A percentile compares a stretch with the other conserved stretches of the same genome.
phyloP scores from a whole-genome alignment of 2,888 invertebrate species.

The Thelaira solivaga region DNA sequence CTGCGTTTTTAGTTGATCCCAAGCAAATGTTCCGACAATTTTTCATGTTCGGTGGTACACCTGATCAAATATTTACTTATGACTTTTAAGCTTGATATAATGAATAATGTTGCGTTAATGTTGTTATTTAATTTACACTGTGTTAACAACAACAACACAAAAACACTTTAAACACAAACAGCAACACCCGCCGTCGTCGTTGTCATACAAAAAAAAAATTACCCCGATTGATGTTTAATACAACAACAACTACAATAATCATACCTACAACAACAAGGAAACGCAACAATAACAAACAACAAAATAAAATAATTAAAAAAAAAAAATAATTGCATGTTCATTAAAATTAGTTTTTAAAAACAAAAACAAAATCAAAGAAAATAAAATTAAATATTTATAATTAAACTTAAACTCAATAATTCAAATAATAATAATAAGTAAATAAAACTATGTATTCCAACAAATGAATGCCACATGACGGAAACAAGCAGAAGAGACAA shows the following conservation, averaged over 20 bases:
- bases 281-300: slow-evolving; percentile 31
- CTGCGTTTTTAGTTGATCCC: slow-evolving; percentile 84
- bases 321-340: slow-evolving; percentile 52
- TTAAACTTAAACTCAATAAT: slow-evolving; percentile 3
- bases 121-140: slow-evolving; percentile 2
- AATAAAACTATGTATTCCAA: slow-evolving; percentile 45
- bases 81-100: slow-evolving; percentile 69
- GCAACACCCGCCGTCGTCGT: slow-evolving; percentile 49
- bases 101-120: slow-evolving; percentile 50
- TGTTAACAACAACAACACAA: slow-evolving; percentile 5
- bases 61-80: slow-evolving; percentile 77
- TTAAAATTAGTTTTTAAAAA: slow-evolving; percentile 16
- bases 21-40: slow-evolving; percentile 91
- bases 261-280: slow-evolving; percentile 13
- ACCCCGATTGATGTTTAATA: slow-evolving; percentile 1
- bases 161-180: slow-evolving; percentile 13
- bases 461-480: slow-evolving; percentile 56
- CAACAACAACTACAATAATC: no score
- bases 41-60: slow-evolving; percentile 82
- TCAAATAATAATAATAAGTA: not conserved
- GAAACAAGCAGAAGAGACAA: no score
- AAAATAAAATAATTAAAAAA: not conserved
- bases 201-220: slow-evolving; percentile 12
- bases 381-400: slow-evolving; percentile 18
- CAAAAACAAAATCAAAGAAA: not conserved